These are phyloP conservation scores for Hydroisotoma schaefferi DNA, from an alignment of 2,888 invertebrate genomes.

Conservation along the genomic window DNA sequence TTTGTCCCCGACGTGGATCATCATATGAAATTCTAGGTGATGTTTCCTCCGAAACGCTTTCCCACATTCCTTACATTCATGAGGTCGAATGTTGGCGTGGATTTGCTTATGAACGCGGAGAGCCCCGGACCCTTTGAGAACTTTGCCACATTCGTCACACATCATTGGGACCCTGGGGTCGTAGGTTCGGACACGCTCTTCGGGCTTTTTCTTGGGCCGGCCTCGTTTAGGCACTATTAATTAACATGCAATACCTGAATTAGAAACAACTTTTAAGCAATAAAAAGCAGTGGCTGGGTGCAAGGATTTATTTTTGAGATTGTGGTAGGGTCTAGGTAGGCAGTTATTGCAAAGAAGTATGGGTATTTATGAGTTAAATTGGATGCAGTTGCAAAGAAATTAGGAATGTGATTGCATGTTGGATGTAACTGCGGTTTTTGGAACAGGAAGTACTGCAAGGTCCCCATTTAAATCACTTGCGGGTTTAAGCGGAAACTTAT, in stretches of 20 bases:
- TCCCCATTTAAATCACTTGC: too few relatives aligned
- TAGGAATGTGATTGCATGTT: too few relatives aligned
- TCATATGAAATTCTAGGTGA: conserved; percentile 41
- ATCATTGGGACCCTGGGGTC: conserved; percentile 41
- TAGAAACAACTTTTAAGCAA: too few relatives aligned
- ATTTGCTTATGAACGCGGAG: conserved; percentile 41
- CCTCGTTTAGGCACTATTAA: conserved; percentile 35
- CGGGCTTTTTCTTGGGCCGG: conserved; percentile 41
- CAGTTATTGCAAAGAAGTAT: too few relatives aligned
- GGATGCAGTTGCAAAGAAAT: too few relatives aligned
- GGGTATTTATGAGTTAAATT: too few relatives aligned
- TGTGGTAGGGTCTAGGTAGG: too few relatives aligned
- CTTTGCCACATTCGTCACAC: conserved; percentile 42
- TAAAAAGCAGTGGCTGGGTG: too few relatives aligned
- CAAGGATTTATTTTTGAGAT: too few relatives aligned
- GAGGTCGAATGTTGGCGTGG: conserved; percentile 35
- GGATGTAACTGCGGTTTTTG: too few relatives aligned
- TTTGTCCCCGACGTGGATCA: conserved; percentile 43
- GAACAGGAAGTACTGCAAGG: too few relatives aligned
- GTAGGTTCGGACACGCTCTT: conserved; percentile 39
- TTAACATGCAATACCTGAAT: background rate
- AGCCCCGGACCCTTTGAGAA: conserved; percentile 40
- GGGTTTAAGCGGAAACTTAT: too few relatives aligned
- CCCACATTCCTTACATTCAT: conserved; percentile 38
- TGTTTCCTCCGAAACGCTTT: conserved; percentile 40